These are phyloP conservation scores for Fulica atra DNA, from an alignment of 2,113 vertebrate species.

Conservation along the genomic window DNA sequence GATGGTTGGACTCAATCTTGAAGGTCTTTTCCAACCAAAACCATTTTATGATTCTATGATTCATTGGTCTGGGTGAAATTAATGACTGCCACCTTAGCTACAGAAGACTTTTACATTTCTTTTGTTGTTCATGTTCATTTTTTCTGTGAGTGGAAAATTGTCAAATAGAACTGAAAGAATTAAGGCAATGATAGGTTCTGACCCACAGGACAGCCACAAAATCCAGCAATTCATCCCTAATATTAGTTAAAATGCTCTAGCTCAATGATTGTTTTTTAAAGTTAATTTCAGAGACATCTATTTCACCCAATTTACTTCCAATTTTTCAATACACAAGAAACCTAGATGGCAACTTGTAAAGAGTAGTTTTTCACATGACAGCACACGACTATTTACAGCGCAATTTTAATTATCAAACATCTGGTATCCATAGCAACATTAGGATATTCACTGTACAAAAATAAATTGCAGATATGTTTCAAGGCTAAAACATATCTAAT, in stretches of 20 bases:
- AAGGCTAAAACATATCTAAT: background rate
- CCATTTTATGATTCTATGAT: no score
- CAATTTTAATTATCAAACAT: conserved; percentile 49
- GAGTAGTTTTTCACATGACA: conserved; percentile 9
- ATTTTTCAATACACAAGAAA: background rate
- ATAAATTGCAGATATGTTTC: background rate
- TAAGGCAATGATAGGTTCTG: background rate
- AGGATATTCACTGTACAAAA: conserved; percentile 8
- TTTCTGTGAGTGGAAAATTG: background rate
- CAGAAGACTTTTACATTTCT: background rate
- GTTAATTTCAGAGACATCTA: background rate
- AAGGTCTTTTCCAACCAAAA: no score
- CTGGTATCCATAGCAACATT: conserved; percentile 50
- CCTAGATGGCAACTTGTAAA: background rate
- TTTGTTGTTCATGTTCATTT: background rate
- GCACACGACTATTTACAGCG: background rate
- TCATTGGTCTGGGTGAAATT: background rate
- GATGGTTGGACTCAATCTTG: no score
- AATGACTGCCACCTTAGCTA: background rate
- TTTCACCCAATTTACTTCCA: background rate
- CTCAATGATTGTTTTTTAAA: background rate
- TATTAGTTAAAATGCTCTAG: background rate
- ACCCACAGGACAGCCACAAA: background rate
- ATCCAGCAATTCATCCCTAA: background rate
- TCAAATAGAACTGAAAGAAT: background rate